Evolutionary conservation across 2,113 vertebrate genomes (phyloP), one percentile per base, ranked within the genome.

Genomic region (Todiramphus saurophagus): DNA sequence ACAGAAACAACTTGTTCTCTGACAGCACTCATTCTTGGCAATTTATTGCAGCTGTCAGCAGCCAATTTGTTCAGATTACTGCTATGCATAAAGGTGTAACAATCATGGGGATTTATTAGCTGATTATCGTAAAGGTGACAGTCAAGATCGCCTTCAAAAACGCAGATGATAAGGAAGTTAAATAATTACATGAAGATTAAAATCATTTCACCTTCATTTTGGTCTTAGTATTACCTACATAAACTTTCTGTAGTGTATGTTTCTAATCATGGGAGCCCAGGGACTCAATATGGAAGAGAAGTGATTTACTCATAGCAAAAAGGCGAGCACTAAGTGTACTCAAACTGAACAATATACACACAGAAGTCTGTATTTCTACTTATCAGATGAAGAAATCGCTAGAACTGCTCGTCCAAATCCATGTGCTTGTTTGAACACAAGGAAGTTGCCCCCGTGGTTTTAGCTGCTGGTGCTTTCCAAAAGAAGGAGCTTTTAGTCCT

Each of bases 1-100:
- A 97, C 93, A 97, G 96, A 97, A 97, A 97, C 96, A 97, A 96
- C 91, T 97, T 98, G 96, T 96, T 98, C 95, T 95, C 94, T 97
- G 97, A 98, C 97, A 98, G 97, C 93, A 85, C 97, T 98, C 97
- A 97, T 98, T 98, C 98, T 97, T 97, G 95, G 96, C 95, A 98
- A 98, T 98, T 98, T 98, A 98, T 97, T 86, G 69, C 95, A 97
- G 96, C 97, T 98, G 97, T 98, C 98, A 98, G 97, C 95, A 97
- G 95, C 95, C 97, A 98, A 98, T 98, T 98, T 98, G 97, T 96
- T 97, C 97, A 97, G 94, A 98, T 98, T 98, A 98, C 84, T 96
- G 95, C 96, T 98, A 94, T 95, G 94, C 97, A 97, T 98, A 97
- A 98, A 98, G 97, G 96, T 97, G 95, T 96, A 98, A 97, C 95